Evolutionary conservation across 2,113 vertebrate genomes (phyloP).

Genomic region (Tachycineta bicolor): DNA sequence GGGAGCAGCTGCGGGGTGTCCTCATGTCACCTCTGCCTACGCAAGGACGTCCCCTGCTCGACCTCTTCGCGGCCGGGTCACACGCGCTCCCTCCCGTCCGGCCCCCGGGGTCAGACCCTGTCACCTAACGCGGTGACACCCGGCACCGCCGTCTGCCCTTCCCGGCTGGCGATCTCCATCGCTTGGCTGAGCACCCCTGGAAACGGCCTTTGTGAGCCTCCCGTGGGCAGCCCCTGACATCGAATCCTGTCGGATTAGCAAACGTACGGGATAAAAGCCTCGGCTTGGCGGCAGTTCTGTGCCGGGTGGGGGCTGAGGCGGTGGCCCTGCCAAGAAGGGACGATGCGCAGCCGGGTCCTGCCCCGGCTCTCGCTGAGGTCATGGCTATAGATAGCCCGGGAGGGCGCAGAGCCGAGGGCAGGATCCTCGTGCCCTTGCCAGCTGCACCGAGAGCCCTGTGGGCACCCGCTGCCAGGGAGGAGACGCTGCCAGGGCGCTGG

Average conservation of each 20-base stretch:
- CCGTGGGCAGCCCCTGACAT: constrained; percentile 7
- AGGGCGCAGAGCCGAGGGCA: not conserved
- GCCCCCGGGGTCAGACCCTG: not conserved
- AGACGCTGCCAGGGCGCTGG: not conserved
- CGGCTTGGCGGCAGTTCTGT: not conserved
- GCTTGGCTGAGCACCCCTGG: not conserved
- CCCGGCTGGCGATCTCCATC: not conserved
- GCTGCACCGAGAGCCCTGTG: not conserved
- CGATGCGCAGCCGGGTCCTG: not conserved
- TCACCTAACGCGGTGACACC: not conserved
- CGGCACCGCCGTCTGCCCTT: not conserved
- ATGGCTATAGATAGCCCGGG: constrained; percentile 39
- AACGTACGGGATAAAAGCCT: constrained; percentile 1
- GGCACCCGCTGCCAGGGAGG: not conserved
- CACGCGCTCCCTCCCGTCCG: not conserved
- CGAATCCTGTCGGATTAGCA: constrained; percentile 10
- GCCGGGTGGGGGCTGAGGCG: not conserved
- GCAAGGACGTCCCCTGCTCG: not conserved
- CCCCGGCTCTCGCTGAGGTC: constrained; percentile 7
- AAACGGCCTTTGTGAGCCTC: not conserved
- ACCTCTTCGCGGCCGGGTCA: not conserved
- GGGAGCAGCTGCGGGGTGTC: constrained; percentile 32
- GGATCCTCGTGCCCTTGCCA: not conserved
- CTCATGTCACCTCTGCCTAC: constrained; percentile 18
- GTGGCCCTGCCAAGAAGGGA: not conserved